Base-by-base conservation (phyloP, 2,888 invertebrate species). In the Zaprionus lineosus region DNA sequence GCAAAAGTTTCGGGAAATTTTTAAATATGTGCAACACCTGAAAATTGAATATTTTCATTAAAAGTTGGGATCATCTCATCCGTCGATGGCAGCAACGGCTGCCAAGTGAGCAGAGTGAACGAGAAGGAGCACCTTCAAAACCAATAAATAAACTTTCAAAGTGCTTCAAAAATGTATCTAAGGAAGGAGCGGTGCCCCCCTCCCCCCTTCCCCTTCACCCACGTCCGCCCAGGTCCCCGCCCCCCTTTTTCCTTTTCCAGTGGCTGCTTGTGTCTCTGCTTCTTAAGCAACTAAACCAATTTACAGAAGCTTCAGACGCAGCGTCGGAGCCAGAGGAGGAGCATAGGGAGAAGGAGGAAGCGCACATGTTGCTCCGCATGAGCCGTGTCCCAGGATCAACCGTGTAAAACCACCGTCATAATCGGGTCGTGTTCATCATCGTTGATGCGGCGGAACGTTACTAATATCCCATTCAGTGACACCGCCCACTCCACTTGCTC, bases 21-120 rank as follows among this genome's bases (percentile, higher is more conserved):
- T 71, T 84, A 64, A 74, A 82, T 81, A 69, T 84, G 68, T 66
- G 68, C 64, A 73, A 81, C 84, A 84, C 69, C 85, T 81, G 76
- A 68, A 71, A 75, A 69, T 70, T 79, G 81, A 83, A 85, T 86
- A 82, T 85, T 78, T 82, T 82, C 85, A 85, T 82, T 82, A 86
- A 83, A 82, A 86, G 86, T 86, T 77, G 61, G 68, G 81, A 82
- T 81, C 69, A 66, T n/a, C n/a, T n/a, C n/a, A 72, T 31, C 33
- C 53, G 50, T 58, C 71, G 44, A 39, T 39, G 47, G 53, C 63
- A 39, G 58, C 52, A 39, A 26, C 37, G 57, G 41, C 66, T 53
- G 52, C 40, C 53, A 74, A 58, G 37, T 57, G 55, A 48, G 51
- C 66, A 47, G 37, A 66, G 65, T 57, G 72, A 59, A 52, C 40